phyloP scores from a whole-genome alignment of 2,888 invertebrate genomes.

The Pegoplata infirma region DNA sequence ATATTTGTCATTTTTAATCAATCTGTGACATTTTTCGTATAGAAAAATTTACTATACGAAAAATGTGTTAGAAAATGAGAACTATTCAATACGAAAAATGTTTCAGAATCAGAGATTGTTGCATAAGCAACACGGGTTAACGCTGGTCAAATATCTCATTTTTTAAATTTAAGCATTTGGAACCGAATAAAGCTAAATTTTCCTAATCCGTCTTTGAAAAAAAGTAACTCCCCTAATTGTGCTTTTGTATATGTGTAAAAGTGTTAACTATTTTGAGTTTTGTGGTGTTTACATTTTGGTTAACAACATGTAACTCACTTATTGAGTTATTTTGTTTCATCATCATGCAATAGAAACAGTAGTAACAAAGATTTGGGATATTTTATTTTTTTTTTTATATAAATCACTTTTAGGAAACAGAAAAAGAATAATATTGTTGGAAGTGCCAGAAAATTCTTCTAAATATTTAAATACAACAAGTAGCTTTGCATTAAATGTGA shows the following conservation, averaged over 20 bases:
- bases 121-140: no score
- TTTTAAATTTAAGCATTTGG: no score
- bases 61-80: no score
- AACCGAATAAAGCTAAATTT: no score
- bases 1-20: no score
- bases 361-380: slow-evolving; percentile 10
- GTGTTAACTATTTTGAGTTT: slow-evolving; percentile 61
- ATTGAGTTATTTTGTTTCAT: slow-evolving; percentile 68
- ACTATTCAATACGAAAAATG: no score
- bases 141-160: no score
- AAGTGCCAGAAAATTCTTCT: not conserved
- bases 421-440: not conserved
- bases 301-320: slow-evolving; percentile 70
- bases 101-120: no score
- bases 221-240: no score
- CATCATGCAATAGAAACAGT: slow-evolving; percentile 43
- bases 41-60: no score
- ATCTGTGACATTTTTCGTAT: no score
- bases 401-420: not conserved
- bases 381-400: not conserved
- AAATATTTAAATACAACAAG: not conserved
- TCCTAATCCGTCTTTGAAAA: no score
- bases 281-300: slow-evolving; percentile 70
- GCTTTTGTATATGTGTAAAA: slow-evolving; percentile 6
- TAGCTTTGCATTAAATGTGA: slow-evolving; percentile 47